Evolutionary conservation across 2,888 invertebrate species (phyloP), one percentile per base, ranked within the genome.

Genomic region (Meandrusa payeni): DNA sequence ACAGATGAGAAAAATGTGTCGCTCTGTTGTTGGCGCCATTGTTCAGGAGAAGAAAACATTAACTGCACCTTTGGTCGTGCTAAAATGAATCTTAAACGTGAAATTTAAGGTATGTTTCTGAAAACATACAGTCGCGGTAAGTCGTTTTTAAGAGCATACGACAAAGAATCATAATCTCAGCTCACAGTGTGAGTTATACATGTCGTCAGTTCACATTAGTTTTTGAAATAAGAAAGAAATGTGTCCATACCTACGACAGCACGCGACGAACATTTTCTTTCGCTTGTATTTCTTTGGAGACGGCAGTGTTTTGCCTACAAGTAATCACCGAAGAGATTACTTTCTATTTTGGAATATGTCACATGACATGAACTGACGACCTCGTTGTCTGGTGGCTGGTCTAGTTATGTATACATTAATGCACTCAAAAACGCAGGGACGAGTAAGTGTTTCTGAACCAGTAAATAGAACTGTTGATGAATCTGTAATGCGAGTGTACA

Each of bases 1-100:
- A 69, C 74, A 79, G 81, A 85, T 78, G 79, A 82, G 83, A 85
- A 85, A 83, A 83, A 83, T 82, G 73, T 83, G 78, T 81, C 75
- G 75, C 81, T 74, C 68, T 67, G 68, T 73, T 68, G 71, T 64
- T 64, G 61, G 62, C 55, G 47, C 47, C 28, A 29, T 10, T 31
- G 11, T 20, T 20, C n/a, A 4, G 23, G 39, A 39, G 45, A 31
- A 46, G 60, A 62, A 26, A 50, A 29, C 54, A 2, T 50, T 43
- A 28, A 59, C 43, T 48, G 42, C 9, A 26, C 10, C 9, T 28
- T 2, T 1, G 5, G n/a, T 2, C 13, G 36, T 7, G 29, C 19
- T 4, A 64, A 62, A 54, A 49, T 50, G 28, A 37, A 56, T 13
- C 61, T 60, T 45, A 56, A 52, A 17, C 0, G 0, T 1, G 2